These are phyloP conservation scores for Phoebastria nigripes DNA, from an alignment of 2,797 vertebrate genomes.

Conservation along the genomic window DNA sequence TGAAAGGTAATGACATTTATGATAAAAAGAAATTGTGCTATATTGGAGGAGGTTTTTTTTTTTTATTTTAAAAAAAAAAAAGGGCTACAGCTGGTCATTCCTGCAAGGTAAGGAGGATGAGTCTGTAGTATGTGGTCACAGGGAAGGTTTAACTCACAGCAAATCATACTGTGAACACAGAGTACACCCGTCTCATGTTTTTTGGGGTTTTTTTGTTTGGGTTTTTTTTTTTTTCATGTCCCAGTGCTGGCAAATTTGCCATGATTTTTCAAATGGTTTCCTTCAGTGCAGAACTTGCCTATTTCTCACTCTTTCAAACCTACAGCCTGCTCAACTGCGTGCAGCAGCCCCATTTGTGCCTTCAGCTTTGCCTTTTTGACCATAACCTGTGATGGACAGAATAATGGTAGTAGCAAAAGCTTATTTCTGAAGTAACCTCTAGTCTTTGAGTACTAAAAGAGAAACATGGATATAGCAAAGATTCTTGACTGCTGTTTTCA, in stretches of 20 bases:
- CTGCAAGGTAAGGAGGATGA: neutral
- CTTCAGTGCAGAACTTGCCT: neutral
- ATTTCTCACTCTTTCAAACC: neutral
- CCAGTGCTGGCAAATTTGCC: neutral
- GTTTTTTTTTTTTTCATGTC: neutral
- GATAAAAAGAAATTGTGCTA: neutral
- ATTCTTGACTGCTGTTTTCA: neutral
- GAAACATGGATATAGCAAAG: neutral
- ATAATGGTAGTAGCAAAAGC: neutral
- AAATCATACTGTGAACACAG: fast-evolving
- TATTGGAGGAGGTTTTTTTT: neutral
- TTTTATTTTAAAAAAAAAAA: neutral
- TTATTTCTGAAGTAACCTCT: neutral
- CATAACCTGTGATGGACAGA: neutral
- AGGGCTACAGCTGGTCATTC: neutral
- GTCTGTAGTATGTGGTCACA: neutral
- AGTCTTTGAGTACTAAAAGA: neutral
- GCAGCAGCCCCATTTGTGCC: neutral
- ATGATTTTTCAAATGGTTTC: neutral
- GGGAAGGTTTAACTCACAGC: neutral
- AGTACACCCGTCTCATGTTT: neutral
- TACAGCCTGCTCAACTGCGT: neutral
- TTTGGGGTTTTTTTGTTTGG: neutral
- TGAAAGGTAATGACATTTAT: neutral
- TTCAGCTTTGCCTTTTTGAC: neutral